A percentile compares a stretch with the other conserved stretches of the same genome.
phyloP scores from a whole-genome alignment of 2,113 vertebrate genomes.

The Nicator chloris region DNA sequence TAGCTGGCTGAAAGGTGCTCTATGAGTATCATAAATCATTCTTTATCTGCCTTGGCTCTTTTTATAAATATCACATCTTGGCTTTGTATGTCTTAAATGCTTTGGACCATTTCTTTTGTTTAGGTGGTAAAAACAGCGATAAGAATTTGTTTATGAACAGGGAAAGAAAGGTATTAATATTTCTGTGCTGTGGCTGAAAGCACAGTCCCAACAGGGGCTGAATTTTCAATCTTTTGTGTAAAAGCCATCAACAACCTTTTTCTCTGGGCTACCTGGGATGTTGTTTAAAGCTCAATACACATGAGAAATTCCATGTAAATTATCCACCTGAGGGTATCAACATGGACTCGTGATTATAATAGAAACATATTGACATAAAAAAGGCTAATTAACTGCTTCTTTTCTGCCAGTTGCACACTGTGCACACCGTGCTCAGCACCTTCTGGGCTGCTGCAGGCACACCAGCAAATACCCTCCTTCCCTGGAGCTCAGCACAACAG shows the following conservation, averaged over 20 bases:
- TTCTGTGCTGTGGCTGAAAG: neutral
- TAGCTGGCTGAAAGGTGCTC: neutral
- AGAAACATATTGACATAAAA: constrained; percentile 60
- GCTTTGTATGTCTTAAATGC: constrained; percentile 2
- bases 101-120: constrained; percentile 11
- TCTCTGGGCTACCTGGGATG: neutral
- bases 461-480: neutral
- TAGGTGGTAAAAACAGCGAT: neutral
- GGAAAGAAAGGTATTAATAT: constrained; percentile 20
- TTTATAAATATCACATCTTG: constrained; percentile 4
- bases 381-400: constrained; percentile 57
- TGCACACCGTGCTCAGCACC: neutral
- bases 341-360: neutral
- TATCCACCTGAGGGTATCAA: constrained; percentile 59
- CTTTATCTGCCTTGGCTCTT: constrained; percentile 19
- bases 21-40: constrained; percentile 35
- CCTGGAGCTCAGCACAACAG: neutral
- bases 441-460: neutral
- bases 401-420: constrained; percentile 26
- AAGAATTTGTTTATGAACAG: constrained; percentile 39
- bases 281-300: constrained; percentile 58
- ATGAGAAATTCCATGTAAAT: constrained; percentile 57
- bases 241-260: constrained; percentile 15
- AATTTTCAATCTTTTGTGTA: constrained; percentile 35
- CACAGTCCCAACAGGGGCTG: neutral